Percentiles rank a stretch among this genome's conserved stretches.
These are phyloP conservation scores for Rana temporaria DNA, from an alignment of 2,113 vertebrate genomes.

Conservation along the genomic window DNA sequence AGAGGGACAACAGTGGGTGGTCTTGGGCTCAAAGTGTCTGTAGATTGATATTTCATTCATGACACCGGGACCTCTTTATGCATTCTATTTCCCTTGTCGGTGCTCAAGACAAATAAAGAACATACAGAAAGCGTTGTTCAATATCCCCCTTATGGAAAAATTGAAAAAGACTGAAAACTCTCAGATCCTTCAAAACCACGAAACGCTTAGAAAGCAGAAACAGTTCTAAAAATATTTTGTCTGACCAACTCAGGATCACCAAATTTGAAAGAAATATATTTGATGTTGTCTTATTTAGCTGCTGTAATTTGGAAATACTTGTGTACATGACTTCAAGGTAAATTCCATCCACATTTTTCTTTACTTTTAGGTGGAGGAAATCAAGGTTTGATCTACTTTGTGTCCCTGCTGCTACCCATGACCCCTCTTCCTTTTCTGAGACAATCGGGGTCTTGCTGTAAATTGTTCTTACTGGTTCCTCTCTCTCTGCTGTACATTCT, in stretches of 20 bases:
- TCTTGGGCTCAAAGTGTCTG: not conserved
- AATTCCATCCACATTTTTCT: too few species aligned
- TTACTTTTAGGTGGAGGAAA: too few species aligned
- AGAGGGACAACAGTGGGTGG: conserved; percentile 2
- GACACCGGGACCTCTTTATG: conserved; percentile 7
- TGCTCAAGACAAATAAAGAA: conserved; percentile 27
- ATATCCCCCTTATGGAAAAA: not conserved
- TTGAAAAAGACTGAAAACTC: not conserved
- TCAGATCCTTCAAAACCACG: not conserved
- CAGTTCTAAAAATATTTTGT: not conserved
- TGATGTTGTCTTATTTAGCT: not conserved
- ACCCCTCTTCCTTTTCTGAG: too few species aligned
- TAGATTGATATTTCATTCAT: not conserved
- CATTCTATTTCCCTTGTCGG: not conserved
- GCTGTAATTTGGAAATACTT: not conserved
- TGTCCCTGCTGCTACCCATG: too few species aligned
- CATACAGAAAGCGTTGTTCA: conserved; percentile 3
- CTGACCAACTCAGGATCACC: not conserved
- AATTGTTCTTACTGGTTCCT: too few species aligned
- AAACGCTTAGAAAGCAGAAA: not conserved
- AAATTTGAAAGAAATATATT: conserved; percentile 29
- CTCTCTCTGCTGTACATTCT: too few species aligned
- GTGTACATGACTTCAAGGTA: not conserved
- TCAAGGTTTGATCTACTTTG: too few species aligned
- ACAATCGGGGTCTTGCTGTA: too few species aligned